A percentile compares a stretch with the other conserved stretches of the same genome.
These are phyloP conservation scores for Colistium nudipinnis DNA, from an alignment of 2,113 vertebrate genomes.

Conservation along the genomic window DNA sequence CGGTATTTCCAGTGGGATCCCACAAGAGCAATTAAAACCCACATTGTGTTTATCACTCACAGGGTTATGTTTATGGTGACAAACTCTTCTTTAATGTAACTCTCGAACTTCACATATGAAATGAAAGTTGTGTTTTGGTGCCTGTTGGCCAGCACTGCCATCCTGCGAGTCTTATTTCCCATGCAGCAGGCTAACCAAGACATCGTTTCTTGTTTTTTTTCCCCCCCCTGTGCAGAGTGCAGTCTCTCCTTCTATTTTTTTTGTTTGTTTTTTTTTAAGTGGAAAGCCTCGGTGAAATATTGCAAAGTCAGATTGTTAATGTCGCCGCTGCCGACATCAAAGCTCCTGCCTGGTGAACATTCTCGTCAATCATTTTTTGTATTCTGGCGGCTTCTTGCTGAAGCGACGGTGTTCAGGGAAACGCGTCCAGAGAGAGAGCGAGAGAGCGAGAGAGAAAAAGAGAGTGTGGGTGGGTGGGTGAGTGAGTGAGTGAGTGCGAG, in stretches of 20 bases:
- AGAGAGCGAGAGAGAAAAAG: constrained; percentile 6
- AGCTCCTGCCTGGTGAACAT: constrained; percentile 29
- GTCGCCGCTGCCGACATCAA: constrained; percentile 24
- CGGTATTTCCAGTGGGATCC: background rate
- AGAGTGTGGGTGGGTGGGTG: background rate
- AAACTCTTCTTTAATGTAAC: too few species aligned
- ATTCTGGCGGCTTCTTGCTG: constrained; percentile 31
- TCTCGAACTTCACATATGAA: too few species aligned
- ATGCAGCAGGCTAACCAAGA: constrained; percentile 13
- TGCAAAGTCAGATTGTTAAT: constrained; percentile 10
- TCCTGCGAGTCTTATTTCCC: background rate
- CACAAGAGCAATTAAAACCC: background rate
- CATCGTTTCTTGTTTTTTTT: background rate
- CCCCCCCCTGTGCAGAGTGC: background rate
- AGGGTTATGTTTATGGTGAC: too few species aligned
- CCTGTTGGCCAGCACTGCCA: too few species aligned
- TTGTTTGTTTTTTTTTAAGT: background rate
- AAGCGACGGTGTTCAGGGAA: constrained; percentile 39
- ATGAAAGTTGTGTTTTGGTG: background rate
- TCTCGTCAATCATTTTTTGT: constrained; percentile 40
- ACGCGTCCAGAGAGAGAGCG: constrained; percentile 34
- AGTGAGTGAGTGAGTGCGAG: background rate
- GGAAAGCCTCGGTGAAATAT: constrained; percentile 13
- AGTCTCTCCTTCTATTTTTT: background rate
- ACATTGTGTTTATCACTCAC: background rate